Evolutionary conservation across 1,140 invertebrate genomes (phyloP), one percentile per base, ranked within the genome.

Genomic region (Papilio polytes): DNA sequence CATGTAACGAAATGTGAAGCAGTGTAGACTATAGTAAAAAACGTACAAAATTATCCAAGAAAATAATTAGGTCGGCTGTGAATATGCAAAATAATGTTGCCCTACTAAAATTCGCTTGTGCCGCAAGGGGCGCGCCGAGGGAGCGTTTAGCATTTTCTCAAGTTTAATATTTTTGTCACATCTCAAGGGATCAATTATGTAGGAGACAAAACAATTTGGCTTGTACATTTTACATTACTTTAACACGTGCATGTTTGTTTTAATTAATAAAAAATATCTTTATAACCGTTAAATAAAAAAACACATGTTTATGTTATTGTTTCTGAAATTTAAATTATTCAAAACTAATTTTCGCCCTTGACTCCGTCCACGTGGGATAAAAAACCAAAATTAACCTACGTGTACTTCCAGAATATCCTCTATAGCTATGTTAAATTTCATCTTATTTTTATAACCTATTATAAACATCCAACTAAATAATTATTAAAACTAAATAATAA

Each of bases 71-170:
- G 63, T 66, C 63, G 26, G 10, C 63, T 66, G 12, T 31, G 10
- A 26, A 66, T 66, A 31, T 66, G 63, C 63, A 15, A 66, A 66
- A 31, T 66, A 31, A 66, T 15, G 63, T 66, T 31, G 63, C 22
- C 63, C 22, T 63, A 63, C 59, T 63, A 63, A 63, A 66, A 66
- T 26, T 66, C n/a, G 63, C 63, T 31, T 22, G 63, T 26, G 31
- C 1, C 22, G 63, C 63, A 66, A 26, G 63, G 26, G 22, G 22
- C 63, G 13, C 63, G 22, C 13, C 63, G 9, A 66, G 63, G 63
- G 63, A 66, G 63, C 22, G 63, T 31, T 66, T 66, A 66, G 63
- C 59, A 63, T 63, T 66, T 66, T 66, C 63, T 66, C 26, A 18
- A 31, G 22, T 26, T 31, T 31, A 66, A 31, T 66, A 31, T 66